Percentiles rank a stretch among this genome's conserved stretches.
These are phyloP conservation scores for Plagodis pulveraria DNA, from an alignment of 2,888 invertebrate species.

Conservation along the genomic window DNA sequence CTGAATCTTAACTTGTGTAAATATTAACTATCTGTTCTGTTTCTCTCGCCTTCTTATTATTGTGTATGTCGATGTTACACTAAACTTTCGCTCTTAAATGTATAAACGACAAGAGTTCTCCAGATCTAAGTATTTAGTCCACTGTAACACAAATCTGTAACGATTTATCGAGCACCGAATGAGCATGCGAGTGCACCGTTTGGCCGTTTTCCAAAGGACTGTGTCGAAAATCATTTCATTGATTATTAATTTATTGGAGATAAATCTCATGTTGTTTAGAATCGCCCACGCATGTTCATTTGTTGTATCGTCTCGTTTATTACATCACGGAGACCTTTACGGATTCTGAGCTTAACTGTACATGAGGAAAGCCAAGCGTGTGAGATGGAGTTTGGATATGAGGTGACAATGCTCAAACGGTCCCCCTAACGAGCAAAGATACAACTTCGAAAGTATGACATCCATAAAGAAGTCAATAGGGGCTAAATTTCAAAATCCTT, in stretches of 20 bases:
- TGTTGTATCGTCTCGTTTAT: conserved; percentile 66
- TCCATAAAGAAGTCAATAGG: no score
- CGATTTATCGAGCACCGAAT: conserved; percentile 64
- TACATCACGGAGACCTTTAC: conserved; percentile 60
- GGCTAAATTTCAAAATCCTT: no score
- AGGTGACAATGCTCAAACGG: no score
- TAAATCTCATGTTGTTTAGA: conserved; percentile 26
- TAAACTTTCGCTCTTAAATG: conserved; percentile 39
- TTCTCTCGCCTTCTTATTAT: conserved; percentile 51
- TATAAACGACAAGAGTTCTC: conserved; percentile 51
- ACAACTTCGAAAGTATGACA: no score
- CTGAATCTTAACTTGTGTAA: conserved; percentile 43
- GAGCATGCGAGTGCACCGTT: conserved; percentile 75
- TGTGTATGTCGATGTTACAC: conserved; percentile 43
- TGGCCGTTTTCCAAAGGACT: conserved; percentile 42
- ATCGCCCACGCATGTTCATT: conserved; percentile 76
- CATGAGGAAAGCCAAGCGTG: background rate
- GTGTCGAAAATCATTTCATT: conserved; percentile 5
- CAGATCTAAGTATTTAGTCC: conserved; percentile 61
- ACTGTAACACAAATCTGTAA: conserved; percentile 56
- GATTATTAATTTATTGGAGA: conserved; percentile 5
- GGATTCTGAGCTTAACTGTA: conserved; percentile 52
- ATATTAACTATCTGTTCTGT: conserved; percentile 54
- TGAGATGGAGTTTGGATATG: background rate
- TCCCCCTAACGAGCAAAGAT: no score